Percentiles rank a stretch among this genome's conserved stretches.
These are phyloP conservation scores for Stegostoma tigrinum DNA, from an alignment of 2,113 vertebrate species.

Conservation along the genomic window DNA sequence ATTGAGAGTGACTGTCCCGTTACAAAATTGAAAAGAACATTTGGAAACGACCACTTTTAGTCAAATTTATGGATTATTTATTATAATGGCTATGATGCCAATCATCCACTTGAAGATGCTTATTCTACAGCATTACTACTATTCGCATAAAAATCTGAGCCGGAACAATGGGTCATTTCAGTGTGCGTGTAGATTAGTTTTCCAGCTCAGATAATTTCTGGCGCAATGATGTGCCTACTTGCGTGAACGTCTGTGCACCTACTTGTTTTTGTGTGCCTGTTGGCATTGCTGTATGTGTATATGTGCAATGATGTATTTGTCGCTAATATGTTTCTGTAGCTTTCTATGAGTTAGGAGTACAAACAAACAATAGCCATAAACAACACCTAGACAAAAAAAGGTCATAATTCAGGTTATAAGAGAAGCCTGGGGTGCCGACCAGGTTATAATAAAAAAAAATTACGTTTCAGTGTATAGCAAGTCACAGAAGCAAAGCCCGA, in stretches of 20 bases:
- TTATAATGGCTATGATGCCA: background rate
- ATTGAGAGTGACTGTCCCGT: background rate
- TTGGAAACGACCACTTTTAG: background rate
- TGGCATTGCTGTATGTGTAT: background rate
- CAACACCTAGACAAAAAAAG: background rate
- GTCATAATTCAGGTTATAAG: background rate
- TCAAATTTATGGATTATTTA: slow-evolving; percentile 19
- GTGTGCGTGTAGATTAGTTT: background rate
- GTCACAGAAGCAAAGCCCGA: background rate
- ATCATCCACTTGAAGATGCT: background rate
- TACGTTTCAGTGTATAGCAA: background rate
- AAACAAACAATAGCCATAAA: background rate
- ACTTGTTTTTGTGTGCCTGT: background rate
- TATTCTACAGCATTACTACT: background rate
- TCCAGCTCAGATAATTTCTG: background rate
- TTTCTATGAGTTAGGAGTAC: background rate
- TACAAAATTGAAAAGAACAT: background rate
- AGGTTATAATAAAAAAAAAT: background rate
- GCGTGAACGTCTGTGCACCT: too few species aligned
- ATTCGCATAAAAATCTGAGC: slow-evolving; percentile 16
- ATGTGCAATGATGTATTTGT: background rate
- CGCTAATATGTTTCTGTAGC: background rate
- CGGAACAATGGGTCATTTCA: background rate
- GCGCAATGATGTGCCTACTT: too few species aligned
- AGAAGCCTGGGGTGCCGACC: background rate